Evolutionary conservation across 2,797 vertebrate species (phyloP).

Genomic region (Margarornis squamiger): DNA sequence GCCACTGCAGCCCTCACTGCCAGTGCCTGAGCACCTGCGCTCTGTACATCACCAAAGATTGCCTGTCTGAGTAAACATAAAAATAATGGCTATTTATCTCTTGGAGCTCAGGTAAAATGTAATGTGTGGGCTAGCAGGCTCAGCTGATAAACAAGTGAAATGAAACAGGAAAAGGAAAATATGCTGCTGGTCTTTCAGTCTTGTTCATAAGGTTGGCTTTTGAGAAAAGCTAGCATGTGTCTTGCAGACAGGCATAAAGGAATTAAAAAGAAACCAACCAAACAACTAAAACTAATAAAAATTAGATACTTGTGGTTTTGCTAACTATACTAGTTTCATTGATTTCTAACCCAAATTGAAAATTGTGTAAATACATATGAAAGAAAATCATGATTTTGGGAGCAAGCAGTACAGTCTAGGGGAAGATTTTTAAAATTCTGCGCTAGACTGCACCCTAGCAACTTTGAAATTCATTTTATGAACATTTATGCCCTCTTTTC

Average conservation of each 20-base stretch:
- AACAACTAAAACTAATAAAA: background rate
- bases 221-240: background rate
- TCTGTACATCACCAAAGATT: background rate
- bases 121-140: fast-evolving
- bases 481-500: background rate
- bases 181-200: background rate
- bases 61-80: background rate
- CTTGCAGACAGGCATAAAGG: background rate
- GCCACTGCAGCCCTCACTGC: fast-evolving
- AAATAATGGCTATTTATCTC: background rate
- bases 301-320: background rate
- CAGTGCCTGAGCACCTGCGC: fast-evolving
- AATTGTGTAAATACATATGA: background rate
- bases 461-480: background rate
- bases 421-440: background rate
- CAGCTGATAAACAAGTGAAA: background rate
- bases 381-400: background rate
- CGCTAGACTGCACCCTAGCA: background rate
- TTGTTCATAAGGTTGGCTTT: fast-evolving
- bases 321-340: background rate
- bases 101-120: background rate
- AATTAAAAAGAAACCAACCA: background rate
- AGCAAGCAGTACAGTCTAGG: background rate
- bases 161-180: background rate
- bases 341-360: background rate